Evolutionary conservation across 2,113 vertebrate species (phyloP).

Genomic region (Eptatretus burgeri): DNA sequence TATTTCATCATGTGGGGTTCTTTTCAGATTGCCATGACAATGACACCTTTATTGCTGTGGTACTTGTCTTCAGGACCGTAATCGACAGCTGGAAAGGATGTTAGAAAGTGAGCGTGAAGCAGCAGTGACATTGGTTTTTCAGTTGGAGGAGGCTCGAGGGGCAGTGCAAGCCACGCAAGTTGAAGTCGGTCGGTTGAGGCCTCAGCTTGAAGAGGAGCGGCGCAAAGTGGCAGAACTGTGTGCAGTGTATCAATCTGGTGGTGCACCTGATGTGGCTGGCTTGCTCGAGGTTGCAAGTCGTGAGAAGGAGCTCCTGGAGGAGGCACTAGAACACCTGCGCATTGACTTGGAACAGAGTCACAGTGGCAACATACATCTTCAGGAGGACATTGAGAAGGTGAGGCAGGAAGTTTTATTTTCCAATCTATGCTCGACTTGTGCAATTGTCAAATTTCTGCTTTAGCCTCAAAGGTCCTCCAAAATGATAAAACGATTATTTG

Average conservation of each 20-base stretch:
- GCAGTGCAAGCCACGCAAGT: conserved; percentile 39
- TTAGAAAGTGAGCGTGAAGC: conserved; percentile 51
- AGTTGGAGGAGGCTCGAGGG: conserved; percentile 44
- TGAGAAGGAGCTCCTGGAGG: conserved; percentile 61
- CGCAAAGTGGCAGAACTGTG: conserved; percentile 58
- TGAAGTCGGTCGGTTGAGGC: conserved; percentile 42
- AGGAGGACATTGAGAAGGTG: too few species aligned
- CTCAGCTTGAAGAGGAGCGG: conserved; percentile 57
- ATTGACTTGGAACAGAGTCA: neutral
- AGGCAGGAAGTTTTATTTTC: too few species aligned
- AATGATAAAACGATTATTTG: too few species aligned
- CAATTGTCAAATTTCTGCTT: too few species aligned
- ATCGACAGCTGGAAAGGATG: conserved; percentile 63
- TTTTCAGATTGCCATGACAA: too few species aligned
- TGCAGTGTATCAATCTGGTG: conserved; percentile 49
- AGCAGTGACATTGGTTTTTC: conserved; percentile 24
- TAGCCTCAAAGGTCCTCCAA: too few species aligned
- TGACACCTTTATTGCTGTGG: too few species aligned
- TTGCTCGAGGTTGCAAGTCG: conserved; percentile 46
- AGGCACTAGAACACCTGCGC: conserved; percentile 37
- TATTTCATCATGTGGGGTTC: too few species aligned
- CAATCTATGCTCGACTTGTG: too few species aligned
- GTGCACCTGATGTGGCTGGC: conserved; percentile 55
- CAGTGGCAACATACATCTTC: neutral
- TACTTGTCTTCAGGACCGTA: conserved; percentile 23